phyloP scores from a whole-genome alignment of 1,140 invertebrate species.

The Leptoteleia sp. region DNA sequence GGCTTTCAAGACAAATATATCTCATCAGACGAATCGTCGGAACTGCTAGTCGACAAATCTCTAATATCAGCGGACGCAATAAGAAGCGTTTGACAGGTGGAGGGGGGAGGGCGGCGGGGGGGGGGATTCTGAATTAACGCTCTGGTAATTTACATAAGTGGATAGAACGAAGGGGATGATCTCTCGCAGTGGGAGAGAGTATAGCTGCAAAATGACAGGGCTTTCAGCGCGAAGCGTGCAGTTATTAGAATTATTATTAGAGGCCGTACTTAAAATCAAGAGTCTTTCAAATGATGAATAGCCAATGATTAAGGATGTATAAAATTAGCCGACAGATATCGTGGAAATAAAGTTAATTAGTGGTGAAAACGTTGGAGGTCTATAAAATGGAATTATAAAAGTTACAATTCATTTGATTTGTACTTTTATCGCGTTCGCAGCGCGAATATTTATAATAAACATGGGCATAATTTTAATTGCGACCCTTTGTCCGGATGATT shows the following conservation, averaged over 20 bases:
- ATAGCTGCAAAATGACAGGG: constrained; percentile 75
- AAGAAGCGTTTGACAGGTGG: constrained; percentile 61
- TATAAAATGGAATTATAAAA: constrained; percentile 60
- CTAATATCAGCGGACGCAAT: constrained; percentile 57
- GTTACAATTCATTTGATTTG: constrained; percentile 65
- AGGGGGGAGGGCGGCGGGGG: constrained; percentile 19
- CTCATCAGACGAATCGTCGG: constrained; percentile 37
- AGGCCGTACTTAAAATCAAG: constrained; percentile 80
- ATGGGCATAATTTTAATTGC: constrained; percentile 51
- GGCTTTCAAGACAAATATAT: constrained; percentile 53
- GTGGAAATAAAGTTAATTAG: constrained; percentile 76
- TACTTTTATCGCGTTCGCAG: constrained; percentile 44
- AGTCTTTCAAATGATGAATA: constrained; percentile 81
- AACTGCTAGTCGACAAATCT: constrained; percentile 44
- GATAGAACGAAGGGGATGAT: constrained; percentile 65
- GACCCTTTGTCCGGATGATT: constrained; percentile 24
- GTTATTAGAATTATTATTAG: constrained; percentile 80
- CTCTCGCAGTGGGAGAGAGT: constrained; percentile 60
- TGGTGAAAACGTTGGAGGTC: constrained; percentile 59
- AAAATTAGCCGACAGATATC: constrained; percentile 75
- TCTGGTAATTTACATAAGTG: constrained; percentile 78
- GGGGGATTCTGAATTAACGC: constrained; percentile 67
- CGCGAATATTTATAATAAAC: constrained; percentile 57
- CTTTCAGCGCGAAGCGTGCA: constrained; percentile 67
- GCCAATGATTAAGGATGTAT: constrained; percentile 79